phyloP scores from a whole-genome alignment of 2,797 vertebrate genomes.

The Chiloscyllium punctatum region DNA sequence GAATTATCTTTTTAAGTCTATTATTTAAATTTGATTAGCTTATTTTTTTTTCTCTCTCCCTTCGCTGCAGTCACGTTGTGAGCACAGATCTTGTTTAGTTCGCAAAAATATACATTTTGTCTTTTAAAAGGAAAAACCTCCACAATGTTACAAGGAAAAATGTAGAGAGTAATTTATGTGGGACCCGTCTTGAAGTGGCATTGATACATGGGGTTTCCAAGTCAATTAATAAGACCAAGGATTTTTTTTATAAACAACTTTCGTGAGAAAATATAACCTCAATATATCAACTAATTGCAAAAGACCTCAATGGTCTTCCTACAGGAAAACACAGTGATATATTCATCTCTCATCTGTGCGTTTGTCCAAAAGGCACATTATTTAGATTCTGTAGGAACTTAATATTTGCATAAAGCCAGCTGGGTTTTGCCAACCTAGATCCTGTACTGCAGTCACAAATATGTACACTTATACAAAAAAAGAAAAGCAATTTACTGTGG shows the following conservation, averaged over 20 bases:
- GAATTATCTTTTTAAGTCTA: conserved; percentile 72
- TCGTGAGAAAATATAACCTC: conserved; percentile 80
- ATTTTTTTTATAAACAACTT: conserved; percentile 90
- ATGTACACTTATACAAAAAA: conserved; percentile 22
- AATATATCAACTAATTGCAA: conserved; percentile 90
- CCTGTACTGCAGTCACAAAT: background rate
- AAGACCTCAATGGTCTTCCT: conserved; percentile 77
- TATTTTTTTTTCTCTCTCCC: conserved; percentile 58
- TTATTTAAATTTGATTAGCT: conserved; percentile 77
- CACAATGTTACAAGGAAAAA: conserved; percentile 43
- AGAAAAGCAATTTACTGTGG: conserved; percentile 25
- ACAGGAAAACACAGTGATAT: conserved; percentile 43
- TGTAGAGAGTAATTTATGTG: conserved; percentile 83
- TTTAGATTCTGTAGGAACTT: conserved; percentile 25
- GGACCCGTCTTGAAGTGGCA: conserved; percentile 80
- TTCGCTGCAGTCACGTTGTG: conserved; percentile 68
- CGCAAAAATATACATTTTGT: conserved; percentile 58
- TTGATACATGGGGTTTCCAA: conserved; percentile 92
- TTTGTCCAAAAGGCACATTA: conserved; percentile 34
- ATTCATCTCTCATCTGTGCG: conserved; percentile 34
- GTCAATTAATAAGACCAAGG: conserved; percentile 97
- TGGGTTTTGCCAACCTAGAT: conserved; percentile 14
- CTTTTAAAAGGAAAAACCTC: conserved; percentile 50
- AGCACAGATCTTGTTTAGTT: conserved; percentile 70
- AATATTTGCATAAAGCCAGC: conserved; percentile 31